Evolutionary conservation across 2,113 vertebrate species (phyloP).

Genomic region (Phrynosoma blainvillii): DNA sequence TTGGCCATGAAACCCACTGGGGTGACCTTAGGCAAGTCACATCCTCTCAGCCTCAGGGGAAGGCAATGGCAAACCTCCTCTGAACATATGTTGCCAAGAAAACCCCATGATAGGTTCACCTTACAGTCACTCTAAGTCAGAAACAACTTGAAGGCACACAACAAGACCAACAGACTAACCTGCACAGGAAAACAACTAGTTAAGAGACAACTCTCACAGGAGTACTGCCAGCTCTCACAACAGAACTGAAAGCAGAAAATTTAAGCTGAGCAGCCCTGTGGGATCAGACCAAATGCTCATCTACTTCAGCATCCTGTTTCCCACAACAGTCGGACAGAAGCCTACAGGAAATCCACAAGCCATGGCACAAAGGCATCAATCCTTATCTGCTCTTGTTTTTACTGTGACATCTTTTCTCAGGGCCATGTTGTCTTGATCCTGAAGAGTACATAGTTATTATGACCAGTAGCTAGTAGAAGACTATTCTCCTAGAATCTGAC

Average conservation of each 20-base stretch:
- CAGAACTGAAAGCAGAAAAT: neutral
- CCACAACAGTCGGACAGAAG: neutral
- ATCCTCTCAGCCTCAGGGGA: no score
- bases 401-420: neutral
- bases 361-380: no score
- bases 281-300: no score
- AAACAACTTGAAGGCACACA: no score
- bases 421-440: neutral
- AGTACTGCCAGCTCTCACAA: neutral
- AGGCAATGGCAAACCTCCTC: no score
- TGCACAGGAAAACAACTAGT: neutral
- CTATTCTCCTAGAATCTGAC: neutral
- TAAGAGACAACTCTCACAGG: neutral
- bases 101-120: no score
- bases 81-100: no score
- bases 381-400: neutral
- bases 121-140: no score
- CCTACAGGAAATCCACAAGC: neutral
- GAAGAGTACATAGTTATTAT: neutral
- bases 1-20: no score
- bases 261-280: neutral
- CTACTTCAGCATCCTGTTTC: neutral
- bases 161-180: neutral
- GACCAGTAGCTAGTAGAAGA: neutral
- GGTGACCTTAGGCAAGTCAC: no score